Conservation (phyloP, 2,888 invertebrate genomes). For the Incurvaria masculella region DNA sequence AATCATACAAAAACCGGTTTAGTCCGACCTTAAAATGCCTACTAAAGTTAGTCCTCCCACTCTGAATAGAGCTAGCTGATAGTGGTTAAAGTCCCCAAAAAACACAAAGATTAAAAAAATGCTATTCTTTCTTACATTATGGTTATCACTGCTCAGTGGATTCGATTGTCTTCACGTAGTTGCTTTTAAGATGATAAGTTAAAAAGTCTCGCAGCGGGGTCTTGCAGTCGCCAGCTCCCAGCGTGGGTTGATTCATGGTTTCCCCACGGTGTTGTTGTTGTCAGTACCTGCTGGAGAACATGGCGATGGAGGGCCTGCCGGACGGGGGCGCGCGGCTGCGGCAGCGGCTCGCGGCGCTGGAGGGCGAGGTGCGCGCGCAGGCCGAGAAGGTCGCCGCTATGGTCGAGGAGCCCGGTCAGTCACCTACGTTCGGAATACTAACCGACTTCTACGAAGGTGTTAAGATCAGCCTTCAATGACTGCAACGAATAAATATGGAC, state of each 20-base stretch:
- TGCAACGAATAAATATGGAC: too few species aligned
- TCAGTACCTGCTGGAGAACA: slow-evolving; percentile 35
- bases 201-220: not conserved
- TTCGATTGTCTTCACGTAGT: not conserved
- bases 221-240: not conserved
- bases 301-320: slow-evolving; percentile 49
- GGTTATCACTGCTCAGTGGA: not conserved
- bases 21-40: too few species aligned
- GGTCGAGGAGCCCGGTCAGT: slow-evolving; percentile 38
- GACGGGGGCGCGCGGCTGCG: slow-evolving; percentile 62
- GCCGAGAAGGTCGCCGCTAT: slow-evolving; percentile 48
- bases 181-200: too few species aligned
- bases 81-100: too few species aligned
- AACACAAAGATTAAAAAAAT: not conserved
- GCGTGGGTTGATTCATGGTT: not conserved
- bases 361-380: slow-evolving; percentile 41
- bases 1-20: too few species aligned
- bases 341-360: slow-evolving; percentile 41
- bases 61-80: too few species aligned
- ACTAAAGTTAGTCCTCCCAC: too few species aligned
- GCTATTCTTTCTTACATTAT: not conserved
- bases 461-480: too few species aligned
- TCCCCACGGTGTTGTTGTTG: slow-evolving; percentile 5
- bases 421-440: too few species aligned
- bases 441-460: too few species aligned